A percentile compares a stretch with the other conserved stretches of the same genome.
phyloP scores from a whole-genome alignment of 2,113 vertebrate genomes.

The Mustela nigripes region DNA sequence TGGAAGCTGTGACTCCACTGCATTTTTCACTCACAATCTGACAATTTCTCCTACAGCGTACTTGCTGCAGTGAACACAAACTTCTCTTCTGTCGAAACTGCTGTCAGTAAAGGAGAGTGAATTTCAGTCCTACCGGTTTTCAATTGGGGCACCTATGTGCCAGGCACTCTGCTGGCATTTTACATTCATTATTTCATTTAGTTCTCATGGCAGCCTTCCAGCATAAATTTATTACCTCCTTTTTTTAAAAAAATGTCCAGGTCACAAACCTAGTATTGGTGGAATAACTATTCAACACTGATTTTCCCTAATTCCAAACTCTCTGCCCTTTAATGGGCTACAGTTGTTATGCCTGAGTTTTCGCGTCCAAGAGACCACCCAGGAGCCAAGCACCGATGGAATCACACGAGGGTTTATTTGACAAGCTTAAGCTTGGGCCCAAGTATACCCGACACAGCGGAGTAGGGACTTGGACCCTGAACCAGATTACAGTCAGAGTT shows the following conservation, averaged over 20 bases:
- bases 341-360: too few species aligned
- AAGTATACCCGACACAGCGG: too few species aligned
- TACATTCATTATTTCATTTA: conserved; percentile 17
- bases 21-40: conserved; percentile 75
- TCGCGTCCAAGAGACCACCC: too few species aligned
- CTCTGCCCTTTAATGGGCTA: background rate
- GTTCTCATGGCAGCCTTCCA: background rate
- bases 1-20: conserved; percentile 46
- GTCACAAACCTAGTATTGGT: background rate
- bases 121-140: conserved; percentile 50
- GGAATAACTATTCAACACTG: background rate
- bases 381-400: too few species aligned
- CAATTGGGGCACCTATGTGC: background rate
- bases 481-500: too few species aligned
- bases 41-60: conserved; percentile 45
- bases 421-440: too few species aligned
- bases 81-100: conserved; percentile 2
- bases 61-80: conserved; percentile 31
- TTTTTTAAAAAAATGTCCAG: background rate
- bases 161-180: background rate
- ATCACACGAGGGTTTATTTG: too few species aligned
- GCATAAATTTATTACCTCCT: background rate
- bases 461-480: too few species aligned
- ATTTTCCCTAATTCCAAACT: background rate
- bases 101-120: conserved; percentile 56